Conservation (phyloP, 2,113 vertebrate genomes). For the Anolis carolinensis region DNA sequence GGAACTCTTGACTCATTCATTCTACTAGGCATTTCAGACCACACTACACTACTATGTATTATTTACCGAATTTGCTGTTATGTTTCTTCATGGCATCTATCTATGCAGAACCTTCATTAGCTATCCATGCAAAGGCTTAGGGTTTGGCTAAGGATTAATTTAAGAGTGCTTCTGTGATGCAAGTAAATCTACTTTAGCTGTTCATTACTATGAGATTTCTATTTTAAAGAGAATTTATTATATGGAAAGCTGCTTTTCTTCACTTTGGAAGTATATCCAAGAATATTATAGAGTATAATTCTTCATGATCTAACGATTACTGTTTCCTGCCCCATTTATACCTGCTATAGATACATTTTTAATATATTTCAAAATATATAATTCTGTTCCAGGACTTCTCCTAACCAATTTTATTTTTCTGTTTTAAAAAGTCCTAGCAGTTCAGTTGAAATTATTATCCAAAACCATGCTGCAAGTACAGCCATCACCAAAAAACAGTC, state of each 20-base stretch:
- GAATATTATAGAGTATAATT: conserved; percentile 52
- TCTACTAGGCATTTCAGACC: not conserved
- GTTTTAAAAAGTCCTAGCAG: not conserved
- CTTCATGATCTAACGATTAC: conserved; percentile 36
- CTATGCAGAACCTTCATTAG: conserved; percentile 40
- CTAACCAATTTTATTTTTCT: not conserved
- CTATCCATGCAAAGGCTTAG: conserved; percentile 37
- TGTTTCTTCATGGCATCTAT: not conserved
- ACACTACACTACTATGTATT: not conserved
- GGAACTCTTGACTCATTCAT: not conserved
- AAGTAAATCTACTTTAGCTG: conserved; percentile 62
- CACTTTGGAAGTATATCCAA: not conserved
- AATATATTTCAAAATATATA: not conserved
- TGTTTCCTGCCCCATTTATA: conserved; percentile 38
- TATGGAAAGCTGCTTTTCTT: conserved; percentile 54
- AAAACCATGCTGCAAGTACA: not conserved
- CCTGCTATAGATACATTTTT: not conserved
- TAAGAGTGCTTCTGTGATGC: conserved; percentile 44
- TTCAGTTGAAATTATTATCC: not conserved
- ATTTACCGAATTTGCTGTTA: not conserved
- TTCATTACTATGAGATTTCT: conserved; percentile 14
- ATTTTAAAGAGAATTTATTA: conserved; percentile 50
- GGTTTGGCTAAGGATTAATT: conserved; percentile 54
- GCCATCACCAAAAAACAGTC: not conserved
- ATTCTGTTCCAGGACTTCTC: conserved; percentile 18